phyloP scores from a whole-genome alignment of 1,140 invertebrate genomes.

The Idris sp. region DNA sequence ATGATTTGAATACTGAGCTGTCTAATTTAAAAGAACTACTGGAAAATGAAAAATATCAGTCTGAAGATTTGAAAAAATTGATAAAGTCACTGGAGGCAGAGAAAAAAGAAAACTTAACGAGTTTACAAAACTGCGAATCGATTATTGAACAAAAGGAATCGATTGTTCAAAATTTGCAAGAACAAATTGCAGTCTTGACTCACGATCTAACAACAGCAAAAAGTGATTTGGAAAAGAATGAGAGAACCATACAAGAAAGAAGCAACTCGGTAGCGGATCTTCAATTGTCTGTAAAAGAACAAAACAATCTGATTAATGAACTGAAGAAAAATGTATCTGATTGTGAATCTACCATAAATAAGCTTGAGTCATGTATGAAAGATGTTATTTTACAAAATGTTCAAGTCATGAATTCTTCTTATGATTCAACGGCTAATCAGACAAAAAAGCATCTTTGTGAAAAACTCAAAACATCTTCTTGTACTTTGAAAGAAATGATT shows the following conservation, averaged over 20 bases:
- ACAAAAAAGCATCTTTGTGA: slow-evolving; percentile 18
- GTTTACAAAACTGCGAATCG: slow-evolving; percentile 13
- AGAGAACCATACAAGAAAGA: slow-evolving; percentile 2
- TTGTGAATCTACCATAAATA: slow-evolving; percentile 8
- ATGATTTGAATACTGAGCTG: slow-evolving; percentile 10
- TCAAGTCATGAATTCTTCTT: slow-evolving; percentile 11
- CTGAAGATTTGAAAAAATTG: slow-evolving; percentile 4
- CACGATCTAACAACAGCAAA: not conserved
- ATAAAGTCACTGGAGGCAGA: slow-evolving; percentile 1
- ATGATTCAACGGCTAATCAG: not conserved
- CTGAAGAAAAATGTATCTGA: slow-evolving; percentile 7
- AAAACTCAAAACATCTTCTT: slow-evolving; percentile 5
- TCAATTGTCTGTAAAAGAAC: slow-evolving; percentile 11
- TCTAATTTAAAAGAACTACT: slow-evolving; percentile 11
- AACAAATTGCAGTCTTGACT: slow-evolving; percentile 1
- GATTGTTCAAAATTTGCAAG: slow-evolving; percentile 1
- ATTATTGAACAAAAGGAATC: slow-evolving; percentile 3
- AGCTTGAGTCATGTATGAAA: slow-evolving; percentile 11
- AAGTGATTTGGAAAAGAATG: slow-evolving; percentile 14
- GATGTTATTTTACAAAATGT: slow-evolving; percentile 8
- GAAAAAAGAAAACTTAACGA: slow-evolving; percentile 1
- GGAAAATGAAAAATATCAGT: slow-evolving; percentile 1
- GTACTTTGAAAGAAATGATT: slow-evolving; percentile 49
- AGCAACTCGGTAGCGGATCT: slow-evolving; percentile 1
- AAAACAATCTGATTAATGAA: slow-evolving; percentile 10